Evolutionary conservation across 64 coral and sea anemone genomes (phyloP), one percentile per base, ranked within the genome.

Genomic region (Montipora efflorescens): DNA sequence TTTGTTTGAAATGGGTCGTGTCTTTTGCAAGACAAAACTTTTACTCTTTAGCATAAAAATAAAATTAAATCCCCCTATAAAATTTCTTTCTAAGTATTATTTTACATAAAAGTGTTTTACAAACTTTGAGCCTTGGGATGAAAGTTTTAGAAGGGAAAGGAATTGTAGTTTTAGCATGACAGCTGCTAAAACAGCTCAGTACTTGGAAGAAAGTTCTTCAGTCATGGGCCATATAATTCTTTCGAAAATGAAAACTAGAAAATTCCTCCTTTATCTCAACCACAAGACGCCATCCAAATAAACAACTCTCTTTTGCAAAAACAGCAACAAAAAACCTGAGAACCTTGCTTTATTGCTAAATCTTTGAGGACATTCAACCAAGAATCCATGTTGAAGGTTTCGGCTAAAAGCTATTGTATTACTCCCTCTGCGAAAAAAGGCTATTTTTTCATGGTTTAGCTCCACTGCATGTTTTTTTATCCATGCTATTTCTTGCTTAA

Each of bases 111-210:
- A 57, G 53, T 6, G 6, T 57, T 57, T 57, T 57, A 57, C 43
- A 85, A 85, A 51, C 61, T 12, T 62, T 7, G 10, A 13, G 21
- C 43, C 19, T 72, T 10, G 0, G 16, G 44, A 59, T 48, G n/a
- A 86, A 70, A 86, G 10, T 5, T 11, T 71, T 86, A 20, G 16
- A 9, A 36, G 6, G 61, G 12, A 86, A 50, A 86, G 82, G 82
- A 86, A 86, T 71, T 86, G 67, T 12, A 3, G 71, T 86, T 70
- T 86, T 72, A 49, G 28, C 3, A 36, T n/a, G 82, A 86, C 82
- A 86, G 82, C 82, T 86, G 82, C 28, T 2, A 71, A 70, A 86
- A 86, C 82, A 86, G 19, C 16, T 16, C 50, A 86, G 71, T 86
- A 36, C 82, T 86, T 70, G 4, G 57, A 43, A 84, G 81, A 84